These are phyloP conservation scores for Achlya flavicornis DNA, from an alignment of 2,888 invertebrate species.

Conservation along the genomic window DNA sequence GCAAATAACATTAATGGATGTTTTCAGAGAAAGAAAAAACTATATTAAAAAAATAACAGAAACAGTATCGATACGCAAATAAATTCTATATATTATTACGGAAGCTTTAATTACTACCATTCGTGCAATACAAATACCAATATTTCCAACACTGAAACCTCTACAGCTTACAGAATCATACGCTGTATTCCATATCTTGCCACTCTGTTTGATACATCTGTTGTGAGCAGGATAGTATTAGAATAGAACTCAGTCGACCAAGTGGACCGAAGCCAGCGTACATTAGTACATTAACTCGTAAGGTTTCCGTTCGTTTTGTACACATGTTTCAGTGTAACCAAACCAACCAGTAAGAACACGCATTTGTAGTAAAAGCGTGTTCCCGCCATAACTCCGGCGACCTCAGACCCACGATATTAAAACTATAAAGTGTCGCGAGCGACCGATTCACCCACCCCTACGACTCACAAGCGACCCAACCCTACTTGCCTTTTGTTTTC, in stretches of 20 bases:
- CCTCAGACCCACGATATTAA: constrained; percentile 74
- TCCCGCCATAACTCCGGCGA: constrained; percentile 62
- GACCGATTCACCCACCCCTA: constrained; percentile 60
- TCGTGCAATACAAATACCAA: neutral
- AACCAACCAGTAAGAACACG: constrained; percentile 44
- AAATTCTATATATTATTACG: neutral
- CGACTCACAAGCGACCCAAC: constrained; percentile 46
- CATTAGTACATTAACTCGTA: constrained; percentile 45
- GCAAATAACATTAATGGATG: no score
- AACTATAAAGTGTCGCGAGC: constrained; percentile 78
- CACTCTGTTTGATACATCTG: no score
- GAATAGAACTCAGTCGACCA: no score
- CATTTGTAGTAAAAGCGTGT: constrained; percentile 71
- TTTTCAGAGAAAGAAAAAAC: no score
- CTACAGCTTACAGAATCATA: neutral
- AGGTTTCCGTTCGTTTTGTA: constrained; percentile 33
- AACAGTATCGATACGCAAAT: neutral
- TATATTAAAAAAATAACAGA: neutral
- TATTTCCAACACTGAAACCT: neutral
- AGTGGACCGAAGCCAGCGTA: constrained; percentile 27
- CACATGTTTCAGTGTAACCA: constrained; percentile 44
- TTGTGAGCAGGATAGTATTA: no score
- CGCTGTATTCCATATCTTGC: neutral
- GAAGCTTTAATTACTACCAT: neutral
- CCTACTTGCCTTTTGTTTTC: constrained; percentile 51